Evolutionary conservation across 2,113 vertebrate genomes (phyloP).

Genomic region (Alexandromys fortis): DNA sequence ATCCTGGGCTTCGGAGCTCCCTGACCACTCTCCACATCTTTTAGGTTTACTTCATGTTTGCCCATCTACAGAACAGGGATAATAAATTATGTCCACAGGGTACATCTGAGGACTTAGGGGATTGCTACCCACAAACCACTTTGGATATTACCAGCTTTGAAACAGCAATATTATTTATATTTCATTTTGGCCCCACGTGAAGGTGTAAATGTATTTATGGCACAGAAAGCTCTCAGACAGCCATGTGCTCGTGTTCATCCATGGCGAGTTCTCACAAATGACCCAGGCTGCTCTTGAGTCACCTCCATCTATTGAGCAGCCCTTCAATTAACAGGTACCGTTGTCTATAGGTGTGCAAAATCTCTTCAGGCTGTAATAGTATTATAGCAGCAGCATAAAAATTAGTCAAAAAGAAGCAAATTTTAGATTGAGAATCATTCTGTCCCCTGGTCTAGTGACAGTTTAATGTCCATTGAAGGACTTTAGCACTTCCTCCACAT

Average conservation of each 20-base stretch:
- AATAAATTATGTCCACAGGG: neutral
- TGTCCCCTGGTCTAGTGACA: neutral
- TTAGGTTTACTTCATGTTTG: neutral
- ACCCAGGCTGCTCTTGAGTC: neutral
- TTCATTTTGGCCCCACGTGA: neutral
- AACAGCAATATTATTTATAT: neutral
- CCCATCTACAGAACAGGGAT: neutral
- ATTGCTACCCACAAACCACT: neutral
- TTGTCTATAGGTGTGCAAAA: neutral
- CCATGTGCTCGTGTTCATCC: neutral
- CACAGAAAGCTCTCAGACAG: neutral
- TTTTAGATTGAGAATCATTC: neutral
- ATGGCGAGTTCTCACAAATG: neutral
- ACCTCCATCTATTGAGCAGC: neutral
- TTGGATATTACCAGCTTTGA: neutral
- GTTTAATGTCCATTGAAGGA: neutral
- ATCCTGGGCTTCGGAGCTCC: neutral
- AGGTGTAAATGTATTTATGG: neutral
- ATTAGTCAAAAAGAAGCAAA: constrained; percentile 4
- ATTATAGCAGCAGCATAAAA: neutral
- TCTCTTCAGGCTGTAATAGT: constrained; percentile 13
- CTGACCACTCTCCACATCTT: neutral
- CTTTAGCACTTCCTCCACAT: neutral
- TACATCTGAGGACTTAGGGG: neutral
- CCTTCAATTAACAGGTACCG: neutral